Evolutionary conservation across 2,888 invertebrate genomes (phyloP), one percentile per base, ranked within the genome.

Genomic region (Brachylomia viminalis): DNA sequence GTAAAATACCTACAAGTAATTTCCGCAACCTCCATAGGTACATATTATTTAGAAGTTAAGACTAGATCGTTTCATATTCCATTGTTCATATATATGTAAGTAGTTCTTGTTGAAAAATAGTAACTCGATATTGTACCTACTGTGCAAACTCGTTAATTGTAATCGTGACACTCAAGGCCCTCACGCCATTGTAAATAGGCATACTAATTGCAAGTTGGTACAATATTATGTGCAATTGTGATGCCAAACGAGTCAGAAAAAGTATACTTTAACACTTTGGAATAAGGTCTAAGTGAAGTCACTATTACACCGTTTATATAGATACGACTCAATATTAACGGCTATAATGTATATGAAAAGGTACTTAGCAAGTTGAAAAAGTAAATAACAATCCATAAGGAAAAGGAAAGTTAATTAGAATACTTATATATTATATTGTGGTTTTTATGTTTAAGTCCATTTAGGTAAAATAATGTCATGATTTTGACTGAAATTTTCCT

Each of bases 81-180:
- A 73, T 80, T 33, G 64, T 45, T 58, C 38, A 38, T 17, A 33
- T 15, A 38, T 17, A 33, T 15, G 11, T 30, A 42, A 4, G 6
- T 38, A 71, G 17, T 59, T 42, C 17, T 42, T 10, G 23, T 71
- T 33, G 20, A 58, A 49, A 49, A 49, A 52, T 61, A 61, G 27
- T 15, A 38, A 15, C 45, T 54, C 47, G 27, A 47, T 71, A 61
- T 27, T 61, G 13, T 47, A n/a, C n/a, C n/a, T n/a, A n/a, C 33
- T 52, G 30, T 54, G 72, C n/a, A 38, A 62, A 75, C n/a, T 38
- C 45, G n/a, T 79, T 33, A 42, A 66, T 61, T 54, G 47, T 47
- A 13, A 66, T 47, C 59, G 65, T 67, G 38, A 38, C 49, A 45
- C 23, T 79, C 76, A 75, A 68, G 76, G 76, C 42, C 61, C 27